Percentiles rank a stretch among this genome's conserved stretches.
These are phyloP conservation scores for Dascillus cervinus DNA, from an alignment of 2,888 invertebrate species.

Conservation along the genomic window DNA sequence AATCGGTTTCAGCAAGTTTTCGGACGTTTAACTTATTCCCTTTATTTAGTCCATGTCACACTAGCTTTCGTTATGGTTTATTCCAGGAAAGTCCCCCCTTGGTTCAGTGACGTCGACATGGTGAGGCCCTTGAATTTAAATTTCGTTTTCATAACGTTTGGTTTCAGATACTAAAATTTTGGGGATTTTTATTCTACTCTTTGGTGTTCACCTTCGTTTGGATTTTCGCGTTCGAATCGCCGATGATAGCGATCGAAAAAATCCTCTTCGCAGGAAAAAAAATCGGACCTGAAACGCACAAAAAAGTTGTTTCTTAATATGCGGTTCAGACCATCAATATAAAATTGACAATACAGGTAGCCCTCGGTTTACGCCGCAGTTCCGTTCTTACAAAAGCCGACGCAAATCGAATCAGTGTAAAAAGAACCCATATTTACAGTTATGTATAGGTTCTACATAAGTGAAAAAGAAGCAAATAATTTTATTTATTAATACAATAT, in stretches of 20 bases:
- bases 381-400: too few relatives aligned
- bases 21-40: slow-evolving; percentile 4
- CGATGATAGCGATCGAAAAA: slow-evolving; percentile 5
- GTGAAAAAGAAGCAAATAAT: too few relatives aligned
- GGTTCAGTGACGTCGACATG: neutral
- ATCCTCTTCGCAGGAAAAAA: neutral
- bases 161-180: slow-evolving; percentile 5
- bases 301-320: too few relatives aligned
- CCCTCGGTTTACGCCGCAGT: too few relatives aligned
- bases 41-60: slow-evolving; percentile 5
- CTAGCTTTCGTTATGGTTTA: neutral
- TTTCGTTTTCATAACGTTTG: neutral
- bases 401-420: too few relatives aligned
- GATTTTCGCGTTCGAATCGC: slow-evolving; percentile 5
- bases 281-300: too few relatives aligned
- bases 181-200: slow-evolving; percentile 4
- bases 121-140: neutral
- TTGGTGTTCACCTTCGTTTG: neutral
- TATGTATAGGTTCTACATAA: too few relatives aligned
- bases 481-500: too few relatives aligned
- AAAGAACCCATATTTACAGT: too few relatives aligned
- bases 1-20: slow-evolving; percentile 3
- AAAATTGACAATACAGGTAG: too few relatives aligned
- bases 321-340: too few relatives aligned
- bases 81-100: neutral